Evolutionary conservation across 2,888 invertebrate species (phyloP).

Genomic region (Tenthredo livida): DNA sequence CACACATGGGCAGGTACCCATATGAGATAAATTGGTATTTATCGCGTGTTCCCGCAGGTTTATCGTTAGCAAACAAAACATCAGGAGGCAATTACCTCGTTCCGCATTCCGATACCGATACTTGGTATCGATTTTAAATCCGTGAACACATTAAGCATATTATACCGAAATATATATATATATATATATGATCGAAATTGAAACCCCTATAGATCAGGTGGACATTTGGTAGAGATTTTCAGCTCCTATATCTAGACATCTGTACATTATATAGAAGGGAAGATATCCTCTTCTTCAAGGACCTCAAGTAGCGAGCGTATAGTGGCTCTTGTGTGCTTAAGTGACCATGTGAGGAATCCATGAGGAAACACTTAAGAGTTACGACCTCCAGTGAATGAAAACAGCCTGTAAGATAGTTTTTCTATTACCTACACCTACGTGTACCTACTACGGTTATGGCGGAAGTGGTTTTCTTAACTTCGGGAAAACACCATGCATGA

Average conservation of each 20-base stretch:
- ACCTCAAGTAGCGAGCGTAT: background rate
- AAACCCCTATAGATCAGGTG: too few relatives aligned
- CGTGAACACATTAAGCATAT: too few relatives aligned
- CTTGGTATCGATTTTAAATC: too few relatives aligned
- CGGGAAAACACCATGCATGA: background rate
- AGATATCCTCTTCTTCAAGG: background rate
- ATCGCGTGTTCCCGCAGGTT: slow-evolving; percentile 63
- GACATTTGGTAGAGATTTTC: background rate
- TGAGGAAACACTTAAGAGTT: background rate
- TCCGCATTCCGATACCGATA: too few relatives aligned
- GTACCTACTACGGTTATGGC: too few relatives aligned
- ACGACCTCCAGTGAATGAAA: background rate
- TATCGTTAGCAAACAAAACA: slow-evolving; percentile 72
- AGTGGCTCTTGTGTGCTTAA: background rate
- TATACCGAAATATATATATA: too few relatives aligned
- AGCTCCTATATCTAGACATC: background rate
- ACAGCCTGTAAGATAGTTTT: background rate
- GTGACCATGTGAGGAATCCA: background rate
- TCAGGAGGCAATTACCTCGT: slow-evolving; percentile 67
- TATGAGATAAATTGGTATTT: slow-evolving; percentile 57
- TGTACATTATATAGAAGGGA: background rate
- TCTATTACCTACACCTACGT: too few relatives aligned
- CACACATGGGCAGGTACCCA: too few relatives aligned
- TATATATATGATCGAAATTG: too few relatives aligned
- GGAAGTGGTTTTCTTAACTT: background rate